phyloP scores from a whole-genome alignment of 1,140 invertebrate species.

The Drosophila repletoides region DNA sequence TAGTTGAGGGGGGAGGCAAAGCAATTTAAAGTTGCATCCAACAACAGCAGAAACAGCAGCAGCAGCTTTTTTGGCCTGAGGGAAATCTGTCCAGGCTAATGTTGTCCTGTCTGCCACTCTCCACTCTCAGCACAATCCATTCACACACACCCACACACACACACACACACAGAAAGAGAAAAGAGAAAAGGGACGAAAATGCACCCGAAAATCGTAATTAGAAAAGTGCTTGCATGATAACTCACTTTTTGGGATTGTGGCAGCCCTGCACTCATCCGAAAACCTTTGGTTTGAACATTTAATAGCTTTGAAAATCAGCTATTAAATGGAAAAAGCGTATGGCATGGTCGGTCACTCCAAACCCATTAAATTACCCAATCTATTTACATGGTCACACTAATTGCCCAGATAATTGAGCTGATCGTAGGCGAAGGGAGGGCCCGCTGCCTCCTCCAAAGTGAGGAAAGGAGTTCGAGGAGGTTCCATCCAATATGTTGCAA shows the following conservation, averaged over 20 bases:
- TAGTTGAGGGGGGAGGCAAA: slow-evolving; percentile 38
- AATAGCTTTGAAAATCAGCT: slow-evolving; percentile 61
- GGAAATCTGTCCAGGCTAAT: slow-evolving; percentile 74
- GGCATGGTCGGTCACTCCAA: background rate
- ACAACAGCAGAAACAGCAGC: slow-evolving; percentile 21
- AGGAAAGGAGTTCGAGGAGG: background rate
- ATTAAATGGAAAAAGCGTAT: slow-evolving; percentile 25
- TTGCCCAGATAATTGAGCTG: slow-evolving; percentile 47
- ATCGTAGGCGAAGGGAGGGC: too few relatives aligned
- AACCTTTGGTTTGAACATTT: slow-evolving; percentile 25
- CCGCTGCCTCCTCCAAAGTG: too few relatives aligned
- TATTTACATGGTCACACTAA: slow-evolving; percentile 58
- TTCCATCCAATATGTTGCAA: slow-evolving; percentile 14
- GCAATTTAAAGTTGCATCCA: slow-evolving; percentile 80
- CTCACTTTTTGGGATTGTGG: slow-evolving; percentile 51
- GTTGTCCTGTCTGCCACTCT: slow-evolving; percentile 36
- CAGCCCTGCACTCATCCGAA: slow-evolving; percentile 4
- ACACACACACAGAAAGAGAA: background rate
- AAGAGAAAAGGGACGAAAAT: background rate
- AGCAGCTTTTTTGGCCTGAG: slow-evolving; percentile 62
- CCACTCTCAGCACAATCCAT: slow-evolving; percentile 24
- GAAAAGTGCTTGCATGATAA: slow-evolving; percentile 78
- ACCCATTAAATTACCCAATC: slow-evolving; percentile 63
- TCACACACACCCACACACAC: slow-evolving; percentile 56
- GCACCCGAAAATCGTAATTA: slow-evolving; percentile 64